These are phyloP conservation scores for Festucalex cinctus DNA, from an alignment of 2,113 vertebrate genomes.

Conservation along the genomic window DNA sequence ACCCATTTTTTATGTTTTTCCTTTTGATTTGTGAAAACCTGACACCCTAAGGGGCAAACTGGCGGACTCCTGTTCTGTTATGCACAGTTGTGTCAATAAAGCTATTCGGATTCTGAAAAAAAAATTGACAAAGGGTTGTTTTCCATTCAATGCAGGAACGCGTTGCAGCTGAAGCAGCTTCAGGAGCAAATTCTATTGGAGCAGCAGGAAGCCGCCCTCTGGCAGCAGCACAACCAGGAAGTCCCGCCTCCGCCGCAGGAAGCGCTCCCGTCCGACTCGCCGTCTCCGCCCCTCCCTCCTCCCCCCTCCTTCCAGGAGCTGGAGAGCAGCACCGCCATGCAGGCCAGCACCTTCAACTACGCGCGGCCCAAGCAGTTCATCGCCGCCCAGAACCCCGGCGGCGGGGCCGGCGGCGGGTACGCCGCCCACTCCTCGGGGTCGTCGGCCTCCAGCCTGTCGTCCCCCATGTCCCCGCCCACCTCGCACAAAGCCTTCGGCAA, in stretches of 20 bases:
- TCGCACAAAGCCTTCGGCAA: conserved; percentile 80
- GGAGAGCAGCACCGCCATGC: conserved; percentile 84
- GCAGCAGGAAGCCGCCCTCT: conserved; percentile 78
- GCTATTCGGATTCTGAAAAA: neutral
- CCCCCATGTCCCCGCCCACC: conserved; percentile 84
- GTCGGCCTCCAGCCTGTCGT: conserved; percentile 83
- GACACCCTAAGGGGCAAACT: too few relatives aligned
- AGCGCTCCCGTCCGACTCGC: conserved; percentile 74
- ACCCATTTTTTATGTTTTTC: too few relatives aligned
- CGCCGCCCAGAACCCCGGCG: conserved; percentile 82
- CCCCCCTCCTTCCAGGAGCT: conserved; percentile 89
- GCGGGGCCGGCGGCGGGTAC: conserved; percentile 68
- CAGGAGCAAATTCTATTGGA: conserved; percentile 91
- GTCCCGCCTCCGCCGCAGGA: conserved; percentile 65
- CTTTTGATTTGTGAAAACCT: too few relatives aligned
- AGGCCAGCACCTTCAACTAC: conserved; percentile 95
- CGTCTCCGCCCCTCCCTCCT: conserved; percentile 86
- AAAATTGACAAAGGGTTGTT: neutral
- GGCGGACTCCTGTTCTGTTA: too few relatives aligned
- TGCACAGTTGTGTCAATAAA: too few relatives aligned
- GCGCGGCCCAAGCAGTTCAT: conserved; percentile 98
- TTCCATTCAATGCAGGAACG: conserved; percentile 75
- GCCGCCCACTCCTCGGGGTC: conserved; percentile 85
- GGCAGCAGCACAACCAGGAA: conserved; percentile 65
- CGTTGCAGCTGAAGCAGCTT: conserved; percentile 87